A percentile compares a stretch with the other conserved stretches of the same genome.
Conservation (phyloP, 2,888 invertebrate genomes). For the Drosophila ezoana region DNA sequence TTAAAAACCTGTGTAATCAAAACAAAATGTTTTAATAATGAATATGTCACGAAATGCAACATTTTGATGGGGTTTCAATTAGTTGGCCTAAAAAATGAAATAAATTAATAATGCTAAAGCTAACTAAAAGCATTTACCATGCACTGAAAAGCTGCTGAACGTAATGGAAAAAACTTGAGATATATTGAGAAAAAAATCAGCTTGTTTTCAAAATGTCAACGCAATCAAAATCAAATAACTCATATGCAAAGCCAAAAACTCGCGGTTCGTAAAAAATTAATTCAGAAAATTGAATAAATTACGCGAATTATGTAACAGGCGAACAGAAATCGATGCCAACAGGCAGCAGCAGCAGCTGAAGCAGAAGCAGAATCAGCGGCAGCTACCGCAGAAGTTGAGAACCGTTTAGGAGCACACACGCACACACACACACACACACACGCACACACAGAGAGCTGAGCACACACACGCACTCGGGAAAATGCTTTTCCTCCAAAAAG, state of each 20-base stretch:
- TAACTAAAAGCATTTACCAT: too few species aligned
- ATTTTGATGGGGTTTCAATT: constrained; percentile 6
- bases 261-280: constrained; percentile 75
- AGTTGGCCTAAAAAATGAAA: background rate
- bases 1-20: background rate
- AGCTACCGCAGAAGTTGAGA: constrained; percentile 63
- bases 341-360: constrained; percentile 30
- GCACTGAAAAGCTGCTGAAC: too few species aligned
- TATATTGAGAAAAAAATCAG: constrained; percentile 5
- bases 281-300: constrained; percentile 83
- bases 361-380: constrained; percentile 27
- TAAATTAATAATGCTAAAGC: too few species aligned
- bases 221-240: constrained; percentile 45
- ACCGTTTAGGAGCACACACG: constrained; percentile 66
- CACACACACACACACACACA: constrained; percentile 22
- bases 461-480: constrained; percentile 50
- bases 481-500: constrained; percentile 79
- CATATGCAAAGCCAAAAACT: constrained; percentile 53
- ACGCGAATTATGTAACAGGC: constrained; percentile 82
- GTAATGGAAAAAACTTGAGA: constrained; percentile 2
- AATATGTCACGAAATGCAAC: constrained; percentile 14
- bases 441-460: constrained; percentile 16
- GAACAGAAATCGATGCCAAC: constrained; percentile 64
- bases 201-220: constrained; percentile 16
- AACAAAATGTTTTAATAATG: background rate